These are phyloP conservation scores for Corapipo altera DNA, from an alignment of 2,113 vertebrate species.

Conservation along the genomic window DNA sequence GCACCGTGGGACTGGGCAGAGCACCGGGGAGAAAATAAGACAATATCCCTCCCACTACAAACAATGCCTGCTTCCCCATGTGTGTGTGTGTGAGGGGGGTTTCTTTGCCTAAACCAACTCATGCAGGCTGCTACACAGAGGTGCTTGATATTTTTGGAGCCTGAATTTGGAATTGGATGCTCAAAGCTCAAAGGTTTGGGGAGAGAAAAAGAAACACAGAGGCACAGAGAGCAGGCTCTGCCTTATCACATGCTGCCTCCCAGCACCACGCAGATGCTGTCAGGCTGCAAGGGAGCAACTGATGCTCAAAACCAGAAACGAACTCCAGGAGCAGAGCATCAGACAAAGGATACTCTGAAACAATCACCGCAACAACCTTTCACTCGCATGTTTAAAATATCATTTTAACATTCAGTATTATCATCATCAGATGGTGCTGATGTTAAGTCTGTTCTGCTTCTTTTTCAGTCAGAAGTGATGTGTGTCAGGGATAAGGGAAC, in stretches of 20 bases:
- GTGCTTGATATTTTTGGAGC: background rate
- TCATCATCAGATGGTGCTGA: background rate
- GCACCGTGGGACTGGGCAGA: background rate
- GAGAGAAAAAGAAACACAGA: background rate
- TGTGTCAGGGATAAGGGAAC: background rate
- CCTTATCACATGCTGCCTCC: background rate
- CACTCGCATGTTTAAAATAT: background rate
- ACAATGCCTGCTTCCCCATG: fast-evolving
- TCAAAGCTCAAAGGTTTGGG: background rate
- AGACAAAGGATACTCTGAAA: background rate
- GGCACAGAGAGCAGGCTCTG: background rate
- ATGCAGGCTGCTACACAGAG: background rate
- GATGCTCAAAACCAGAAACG: background rate
- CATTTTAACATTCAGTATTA: background rate
- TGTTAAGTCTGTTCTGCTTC: background rate
- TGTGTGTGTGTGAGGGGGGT: fast-evolving
- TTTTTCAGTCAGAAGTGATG: background rate
- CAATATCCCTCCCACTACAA: background rate
- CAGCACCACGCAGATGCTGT: background rate
- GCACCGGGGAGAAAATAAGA: background rate
- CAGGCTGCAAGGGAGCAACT: background rate
- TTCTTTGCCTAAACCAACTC: background rate
- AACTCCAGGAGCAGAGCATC: background rate
- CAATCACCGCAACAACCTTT: background rate
- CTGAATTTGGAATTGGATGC: background rate